Conservation (phyloP, 2,113 vertebrate species). For the Morone saxatilis region DNA sequence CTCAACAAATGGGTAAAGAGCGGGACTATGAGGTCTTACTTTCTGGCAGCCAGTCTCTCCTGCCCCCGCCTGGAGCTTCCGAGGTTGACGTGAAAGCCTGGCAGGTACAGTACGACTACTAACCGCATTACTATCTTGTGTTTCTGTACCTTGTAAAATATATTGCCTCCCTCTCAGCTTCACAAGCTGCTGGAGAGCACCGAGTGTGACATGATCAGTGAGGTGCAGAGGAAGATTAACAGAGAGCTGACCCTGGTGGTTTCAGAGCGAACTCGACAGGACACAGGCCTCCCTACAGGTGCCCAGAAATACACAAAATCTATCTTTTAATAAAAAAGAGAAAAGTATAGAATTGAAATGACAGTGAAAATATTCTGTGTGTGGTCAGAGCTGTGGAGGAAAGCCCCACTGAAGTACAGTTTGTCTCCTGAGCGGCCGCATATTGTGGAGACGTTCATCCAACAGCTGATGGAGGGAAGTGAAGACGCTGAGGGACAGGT, state of each 20-base stretch:
- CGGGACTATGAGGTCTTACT: constrained; percentile 77
- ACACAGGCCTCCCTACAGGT: constrained; percentile 79
- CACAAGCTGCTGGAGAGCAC: constrained; percentile 85
- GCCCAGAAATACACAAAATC: constrained; percentile 22
- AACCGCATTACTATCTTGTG: background rate
- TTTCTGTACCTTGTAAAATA: background rate
- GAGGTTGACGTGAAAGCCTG: constrained; percentile 82
- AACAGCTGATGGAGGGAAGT: constrained; percentile 82
- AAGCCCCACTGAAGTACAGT: constrained; percentile 79
- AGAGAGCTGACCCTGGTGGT: constrained; percentile 78
- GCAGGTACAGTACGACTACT: constrained; percentile 73
- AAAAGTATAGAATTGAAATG: background rate
- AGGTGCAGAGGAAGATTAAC: constrained; percentile 81
- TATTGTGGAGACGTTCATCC: constrained; percentile 83
- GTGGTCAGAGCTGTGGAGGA: constrained; percentile 85
- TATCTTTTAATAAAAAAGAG: background rate
- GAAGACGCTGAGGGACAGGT: constrained; percentile 80
- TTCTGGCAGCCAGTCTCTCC: constrained; percentile 69
- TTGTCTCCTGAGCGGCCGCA: constrained; percentile 77
- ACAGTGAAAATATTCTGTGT: background rate
- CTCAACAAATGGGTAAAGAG: constrained; percentile 74
- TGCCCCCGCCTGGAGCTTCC: constrained; percentile 79
- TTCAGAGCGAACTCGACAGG: constrained; percentile 81
- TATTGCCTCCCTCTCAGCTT: constrained; percentile 72
- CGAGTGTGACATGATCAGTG: constrained; percentile 84